phyloP scores from a whole-genome alignment of 2,888 invertebrate species.

The Xylophagus ater region DNA sequence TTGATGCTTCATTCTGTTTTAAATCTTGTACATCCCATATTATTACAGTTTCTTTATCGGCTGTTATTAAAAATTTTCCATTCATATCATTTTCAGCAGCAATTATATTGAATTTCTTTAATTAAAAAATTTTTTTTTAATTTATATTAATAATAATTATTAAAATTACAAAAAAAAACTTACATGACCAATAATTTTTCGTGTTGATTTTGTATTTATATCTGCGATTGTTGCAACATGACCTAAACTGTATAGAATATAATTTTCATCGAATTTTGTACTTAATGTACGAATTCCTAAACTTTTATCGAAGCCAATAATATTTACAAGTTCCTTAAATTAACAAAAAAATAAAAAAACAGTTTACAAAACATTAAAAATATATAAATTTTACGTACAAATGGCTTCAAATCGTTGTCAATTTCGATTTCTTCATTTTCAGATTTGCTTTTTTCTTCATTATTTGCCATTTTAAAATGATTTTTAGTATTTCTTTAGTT shows the following conservation, averaged over 20 bases:
- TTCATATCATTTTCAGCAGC: slow-evolving; percentile 5
- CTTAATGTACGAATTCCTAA: background rate
- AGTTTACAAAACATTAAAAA: too few species aligned
- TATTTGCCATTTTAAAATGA: too few species aligned
- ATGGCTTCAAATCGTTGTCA: too few species aligned
- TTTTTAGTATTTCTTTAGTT: too few species aligned
- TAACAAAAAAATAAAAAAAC: background rate
- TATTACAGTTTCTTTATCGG: slow-evolving; percentile 6
- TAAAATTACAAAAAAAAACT: slow-evolving; percentile 6
- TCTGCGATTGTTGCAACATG: slow-evolving; percentile 10
- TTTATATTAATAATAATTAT: background rate
- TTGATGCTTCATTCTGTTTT: background rate
- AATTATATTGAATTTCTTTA: slow-evolving; percentile 1
- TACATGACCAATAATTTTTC: slow-evolving; percentile 11
- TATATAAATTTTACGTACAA: too few species aligned
- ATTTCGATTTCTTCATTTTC: too few species aligned
- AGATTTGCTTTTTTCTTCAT: too few species aligned
- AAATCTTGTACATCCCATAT: slow-evolving; percentile 11
- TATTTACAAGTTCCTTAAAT: slow-evolving; percentile 2
- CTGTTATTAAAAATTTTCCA: slow-evolving; percentile 10
- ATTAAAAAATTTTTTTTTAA: background rate
- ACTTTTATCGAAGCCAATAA: slow-evolving; percentile 4
- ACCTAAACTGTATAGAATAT: slow-evolving; percentile 7
- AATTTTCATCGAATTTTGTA: background rate
- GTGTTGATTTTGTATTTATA: slow-evolving; percentile 7